Evolutionary conservation across 2,888 invertebrate species (phyloP).

Genomic region (Athalia circularis): DNA sequence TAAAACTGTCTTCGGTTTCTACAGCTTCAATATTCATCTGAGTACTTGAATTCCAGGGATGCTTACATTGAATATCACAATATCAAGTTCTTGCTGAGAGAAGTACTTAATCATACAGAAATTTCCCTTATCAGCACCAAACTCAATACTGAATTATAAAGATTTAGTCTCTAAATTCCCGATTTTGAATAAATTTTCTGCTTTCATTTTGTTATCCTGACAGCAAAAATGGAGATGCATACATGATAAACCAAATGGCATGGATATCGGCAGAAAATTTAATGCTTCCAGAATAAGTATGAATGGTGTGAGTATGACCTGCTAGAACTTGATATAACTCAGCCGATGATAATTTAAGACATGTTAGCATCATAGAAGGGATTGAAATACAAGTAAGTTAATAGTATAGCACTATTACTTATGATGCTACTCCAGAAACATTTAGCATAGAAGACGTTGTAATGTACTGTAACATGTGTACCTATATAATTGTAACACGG

Average conservation of each 20-base stretch:
- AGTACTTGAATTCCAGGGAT: slow-evolving; percentile 21
- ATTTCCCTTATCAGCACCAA: not conserved
- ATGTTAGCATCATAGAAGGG: slow-evolving; percentile 24
- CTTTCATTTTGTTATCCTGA: too few relatives aligned
- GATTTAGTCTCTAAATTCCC: not conserved
- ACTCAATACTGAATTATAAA: not conserved
- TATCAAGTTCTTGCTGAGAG: slow-evolving; percentile 15
- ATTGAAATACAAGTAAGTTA: slow-evolving; percentile 18
- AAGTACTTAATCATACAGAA: slow-evolving; percentile 13
- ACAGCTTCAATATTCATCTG: slow-evolving; percentile 12
- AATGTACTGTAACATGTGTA: slow-evolving; percentile 62
- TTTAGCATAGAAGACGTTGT: slow-evolving; percentile 61
- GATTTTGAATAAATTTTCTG: not conserved
- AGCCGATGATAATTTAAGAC: slow-evolving; percentile 33
- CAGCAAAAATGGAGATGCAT: not conserved
- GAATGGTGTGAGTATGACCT: slow-evolving; percentile 20
- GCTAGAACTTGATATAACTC: slow-evolving; percentile 32
- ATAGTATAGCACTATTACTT: slow-evolving; percentile 43
- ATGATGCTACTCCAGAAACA: slow-evolving; percentile 55
- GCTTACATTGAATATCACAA: slow-evolving; percentile 5
- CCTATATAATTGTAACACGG: slow-evolving; percentile 60
- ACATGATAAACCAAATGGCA: slow-evolving; percentile 8
- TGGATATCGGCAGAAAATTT: not conserved
- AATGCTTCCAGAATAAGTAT: slow-evolving; percentile 33
- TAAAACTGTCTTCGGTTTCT: not conserved